A percentile compares a stretch with the other conserved stretches of the same genome.
Conservation (phyloP, 2,797 vertebrate species). For the Cottoperca gobio region DNA sequence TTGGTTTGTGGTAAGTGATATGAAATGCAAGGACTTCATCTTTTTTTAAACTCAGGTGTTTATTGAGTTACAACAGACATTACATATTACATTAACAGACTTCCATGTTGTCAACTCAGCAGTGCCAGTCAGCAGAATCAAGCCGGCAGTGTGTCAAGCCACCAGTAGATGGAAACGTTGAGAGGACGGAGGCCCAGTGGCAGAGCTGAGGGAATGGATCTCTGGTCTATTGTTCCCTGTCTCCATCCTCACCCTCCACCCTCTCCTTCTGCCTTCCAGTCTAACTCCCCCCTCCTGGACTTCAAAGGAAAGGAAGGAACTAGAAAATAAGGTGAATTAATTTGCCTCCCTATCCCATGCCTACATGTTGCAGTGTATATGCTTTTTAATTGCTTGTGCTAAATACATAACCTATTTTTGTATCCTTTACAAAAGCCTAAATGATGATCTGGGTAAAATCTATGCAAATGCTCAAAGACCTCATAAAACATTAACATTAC, state of each 20-base stretch:
- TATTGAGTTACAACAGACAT: conserved; percentile 17
- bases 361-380: conserved; percentile 62
- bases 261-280: conserved; percentile 71
- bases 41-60: background rate
- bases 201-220: conserved; percentile 73
- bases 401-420: conserved; percentile 74
- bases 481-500: conserved; percentile 68
- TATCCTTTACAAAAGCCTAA: conserved; percentile 66
- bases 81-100: conserved; percentile 25
- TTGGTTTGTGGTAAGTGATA: background rate
- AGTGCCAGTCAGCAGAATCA: conserved; percentile 62
- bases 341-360: conserved; percentile 45
- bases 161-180: conserved; percentile 71
- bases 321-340: conserved; percentile 78
- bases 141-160: background rate
- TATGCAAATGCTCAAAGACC: conserved; percentile 59
- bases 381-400: conserved; percentile 75
- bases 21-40: conserved; percentile 4
- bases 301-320: conserved; percentile 78
- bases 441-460: conserved; percentile 71
- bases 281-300: conserved; percentile 62
- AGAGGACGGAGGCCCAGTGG: conserved; percentile 53
- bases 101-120: conserved; percentile 65
- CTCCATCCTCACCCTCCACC: conserved; percentile 65
- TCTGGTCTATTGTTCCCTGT: conserved; percentile 76